Evolutionary conservation across 1,140 invertebrate species (phyloP), one percentile per base, ranked within the genome.

Genomic region (Streblospio benedicti): DNA sequence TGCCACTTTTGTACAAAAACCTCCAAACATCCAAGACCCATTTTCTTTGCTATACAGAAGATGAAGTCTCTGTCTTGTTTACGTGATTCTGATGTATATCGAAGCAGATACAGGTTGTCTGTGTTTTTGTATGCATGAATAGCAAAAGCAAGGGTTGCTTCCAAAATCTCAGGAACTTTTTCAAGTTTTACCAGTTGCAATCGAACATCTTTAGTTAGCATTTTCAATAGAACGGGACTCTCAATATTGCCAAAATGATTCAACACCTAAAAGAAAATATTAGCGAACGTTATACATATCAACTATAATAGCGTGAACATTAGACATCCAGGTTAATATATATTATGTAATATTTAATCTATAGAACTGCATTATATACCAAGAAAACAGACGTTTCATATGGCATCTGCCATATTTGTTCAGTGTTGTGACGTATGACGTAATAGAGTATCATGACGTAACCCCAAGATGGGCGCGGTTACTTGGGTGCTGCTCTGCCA

Each of bases 211-310:
- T 56, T 32, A 16, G 27, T 32, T 16, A 56, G 33, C 53, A 56
- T 56, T 35, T 38, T 56, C 31, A 56, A 27, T 6, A 56, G 53
- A n/a, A 35, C 28, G 2, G 43, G 32, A 20, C 25, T 56, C 53
- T 38, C 33, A 35, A 56, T 56, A 35, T 38, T 56, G 20, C 43
- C 53, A 56, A 56, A 56, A 35, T 56, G 53, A 23, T 56, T 23
- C 16, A 56, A 27, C 16, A 56, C 33, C 53, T 56, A 38, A n/a
- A 56, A 35, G 53, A 23, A 23, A 41, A 32, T 25, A 35, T 35
- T 47, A 44, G 25, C 6, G 25, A 44, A 18, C 25, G 43, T 44
- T 23, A 47, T 28, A 47, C 45, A 16, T 28, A n/a, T 23, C 45
- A n/a, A 6, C 9, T 6, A 3, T 47, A 23, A 47, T 1, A 47